phyloP scores from a whole-genome alignment of 2,797 vertebrate species.

The Cryptoblepharus egeriae region DNA sequence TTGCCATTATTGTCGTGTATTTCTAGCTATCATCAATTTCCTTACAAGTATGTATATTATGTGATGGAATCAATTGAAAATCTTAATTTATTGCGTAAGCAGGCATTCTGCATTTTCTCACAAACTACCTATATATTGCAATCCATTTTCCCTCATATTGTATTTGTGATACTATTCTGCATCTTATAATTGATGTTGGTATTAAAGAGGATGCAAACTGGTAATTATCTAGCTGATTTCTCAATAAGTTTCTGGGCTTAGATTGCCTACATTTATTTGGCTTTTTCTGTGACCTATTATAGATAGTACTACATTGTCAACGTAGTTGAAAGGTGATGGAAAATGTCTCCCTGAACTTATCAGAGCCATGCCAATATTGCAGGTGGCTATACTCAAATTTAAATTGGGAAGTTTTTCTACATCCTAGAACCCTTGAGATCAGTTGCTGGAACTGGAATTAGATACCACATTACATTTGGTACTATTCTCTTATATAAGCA shows the following conservation, averaged over 20 bases:
- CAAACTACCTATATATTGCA: not conserved
- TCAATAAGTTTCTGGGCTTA: not conserved
- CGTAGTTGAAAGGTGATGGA: not conserved
- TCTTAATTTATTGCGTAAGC: not conserved
- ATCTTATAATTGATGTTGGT: not conserved
- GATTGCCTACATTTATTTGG: conserved; percentile 6
- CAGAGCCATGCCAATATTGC: too few species aligned
- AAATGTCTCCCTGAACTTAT: not conserved
- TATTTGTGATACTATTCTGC: not conserved
- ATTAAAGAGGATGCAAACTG: not conserved
- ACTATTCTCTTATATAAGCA: too few species aligned
- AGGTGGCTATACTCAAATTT: not conserved
- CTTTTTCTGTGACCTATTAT: not conserved
- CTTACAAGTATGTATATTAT: not conserved
- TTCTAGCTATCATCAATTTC: not conserved
- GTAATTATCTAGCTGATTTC: not conserved
- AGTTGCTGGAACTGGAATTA: not conserved
- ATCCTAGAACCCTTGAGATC: too few species aligned
- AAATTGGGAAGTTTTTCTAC: not conserved
- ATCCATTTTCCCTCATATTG: not conserved
- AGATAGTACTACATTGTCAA: not conserved
- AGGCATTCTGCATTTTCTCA: not conserved
- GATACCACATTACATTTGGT: too few species aligned
- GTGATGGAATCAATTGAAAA: not conserved
- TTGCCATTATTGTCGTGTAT: not conserved